Evolutionary conservation across 2,888 invertebrate genomes (phyloP).

Genomic region (Lithophane socia): DNA sequence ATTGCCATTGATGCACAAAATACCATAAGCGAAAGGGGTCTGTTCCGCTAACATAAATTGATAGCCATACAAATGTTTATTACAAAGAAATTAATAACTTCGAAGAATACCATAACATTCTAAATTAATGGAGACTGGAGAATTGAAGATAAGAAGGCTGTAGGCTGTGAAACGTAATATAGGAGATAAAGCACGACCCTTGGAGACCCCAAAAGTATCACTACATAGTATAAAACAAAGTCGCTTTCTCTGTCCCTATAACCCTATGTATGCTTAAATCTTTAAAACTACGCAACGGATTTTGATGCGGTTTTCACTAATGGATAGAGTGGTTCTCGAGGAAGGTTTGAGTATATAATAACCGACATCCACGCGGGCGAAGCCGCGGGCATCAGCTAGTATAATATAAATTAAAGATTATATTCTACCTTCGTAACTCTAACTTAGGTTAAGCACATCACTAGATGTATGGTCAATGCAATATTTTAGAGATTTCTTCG

Average conservation of each 20-base stretch:
- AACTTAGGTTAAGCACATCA: neutral
- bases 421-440: neutral
- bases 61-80: neutral
- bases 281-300: no score
- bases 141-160: neutral
- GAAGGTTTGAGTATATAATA: no score
- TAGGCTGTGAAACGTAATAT: neutral
- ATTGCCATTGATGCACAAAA: neutral
- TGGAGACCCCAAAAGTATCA: neutral
- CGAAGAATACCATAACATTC: neutral
- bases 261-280: no score
- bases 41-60: constrained; percentile 11
- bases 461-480: neutral
- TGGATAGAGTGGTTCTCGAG: no score
- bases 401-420: neutral
- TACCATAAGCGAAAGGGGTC: neutral
- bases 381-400: no score
- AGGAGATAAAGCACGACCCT: neutral
- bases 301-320: no score
- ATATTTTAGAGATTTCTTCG: neutral
- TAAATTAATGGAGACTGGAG: neutral
- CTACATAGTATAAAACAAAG: neutral
- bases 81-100: neutral
- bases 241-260: no score
- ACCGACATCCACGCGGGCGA: no score